phyloP scores from a whole-genome alignment of 2,888 invertebrate species.

The Protodeltote pygarga region DNA sequence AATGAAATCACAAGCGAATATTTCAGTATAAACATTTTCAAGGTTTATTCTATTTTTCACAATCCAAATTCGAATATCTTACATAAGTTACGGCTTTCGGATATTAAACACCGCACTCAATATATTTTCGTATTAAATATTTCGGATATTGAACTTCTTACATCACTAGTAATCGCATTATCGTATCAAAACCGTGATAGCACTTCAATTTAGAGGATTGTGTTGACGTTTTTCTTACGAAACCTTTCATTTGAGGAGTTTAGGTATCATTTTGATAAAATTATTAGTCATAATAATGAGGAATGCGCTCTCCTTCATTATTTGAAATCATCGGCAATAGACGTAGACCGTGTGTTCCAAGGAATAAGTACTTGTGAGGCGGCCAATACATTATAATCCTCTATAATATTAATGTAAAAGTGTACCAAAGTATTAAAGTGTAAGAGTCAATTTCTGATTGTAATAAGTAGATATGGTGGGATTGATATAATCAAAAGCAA shows the following conservation, averaged over 20 bases:
- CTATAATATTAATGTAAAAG: too few relatives aligned
- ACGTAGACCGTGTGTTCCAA: too few relatives aligned
- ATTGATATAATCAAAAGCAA: too few relatives aligned
- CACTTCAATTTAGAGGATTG: conserved; percentile 9
- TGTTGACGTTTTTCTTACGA: background rate
- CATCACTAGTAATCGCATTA: conserved; percentile 29
- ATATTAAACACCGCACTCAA: conserved; percentile 23
- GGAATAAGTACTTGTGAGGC: too few relatives aligned
- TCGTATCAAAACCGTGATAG: conserved; percentile 12
- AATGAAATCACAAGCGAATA: too few relatives aligned
- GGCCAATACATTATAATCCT: too few relatives aligned
- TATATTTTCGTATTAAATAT: conserved; percentile 2
- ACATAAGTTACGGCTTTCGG: conserved; percentile 30
- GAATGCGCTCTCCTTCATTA: background rate
- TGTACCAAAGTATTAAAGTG: too few relatives aligned
- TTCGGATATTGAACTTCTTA: conserved; percentile 25
- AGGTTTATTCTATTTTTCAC: conserved; percentile 7
- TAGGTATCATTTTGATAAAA: background rate
- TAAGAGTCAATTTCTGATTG: too few relatives aligned
- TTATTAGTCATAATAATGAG: background rate
- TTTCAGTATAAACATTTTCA: too few relatives aligned
- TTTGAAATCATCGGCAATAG: too few relatives aligned
- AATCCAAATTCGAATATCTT: conserved; percentile 10
- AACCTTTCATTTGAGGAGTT: conserved; percentile 1
- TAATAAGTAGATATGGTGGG: too few relatives aligned